Evolutionary conservation across 1,140 invertebrate genomes (phyloP).

Genomic region (Colletes latitarsis): DNA sequence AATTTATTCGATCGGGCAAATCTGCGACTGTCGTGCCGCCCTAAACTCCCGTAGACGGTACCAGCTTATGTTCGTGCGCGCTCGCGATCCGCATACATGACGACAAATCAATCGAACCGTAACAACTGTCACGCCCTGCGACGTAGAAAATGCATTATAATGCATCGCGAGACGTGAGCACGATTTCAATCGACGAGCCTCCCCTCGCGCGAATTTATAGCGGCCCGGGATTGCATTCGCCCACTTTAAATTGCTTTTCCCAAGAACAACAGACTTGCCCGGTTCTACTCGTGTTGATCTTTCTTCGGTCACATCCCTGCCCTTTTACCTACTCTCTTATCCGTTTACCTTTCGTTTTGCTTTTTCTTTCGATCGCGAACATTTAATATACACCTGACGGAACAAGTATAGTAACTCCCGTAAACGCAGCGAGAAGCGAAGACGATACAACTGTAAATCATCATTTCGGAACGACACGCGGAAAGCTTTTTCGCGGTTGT

Average conservation of each 20-base stretch:
- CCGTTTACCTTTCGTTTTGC: not conserved
- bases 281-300: conserved; percentile 1
- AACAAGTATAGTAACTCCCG: too few relatives aligned
- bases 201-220: conserved; percentile 61
- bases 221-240: conserved; percentile 50
- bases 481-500: too few relatives aligned
- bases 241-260: conserved; percentile 59
- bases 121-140: conserved; percentile 64
- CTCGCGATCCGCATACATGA: conserved; percentile 18
- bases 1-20: conserved; percentile 56
- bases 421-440: too few relatives aligned
- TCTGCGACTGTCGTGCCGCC: not conserved
- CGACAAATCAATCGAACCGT: conserved; percentile 69
- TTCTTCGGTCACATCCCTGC: not conserved
- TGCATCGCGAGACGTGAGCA: conserved; percentile 66
- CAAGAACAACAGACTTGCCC: conserved; percentile 48
- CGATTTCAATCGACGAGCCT: conserved; percentile 65
- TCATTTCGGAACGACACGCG: too few relatives aligned
- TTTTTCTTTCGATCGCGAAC: too few relatives aligned
- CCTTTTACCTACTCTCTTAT: not conserved
- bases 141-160: conserved; percentile 72
- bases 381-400: too few relatives aligned
- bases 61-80: too few relatives aligned
- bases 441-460: too few relatives aligned
- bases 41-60: too few relatives aligned